phyloP scores from a whole-genome alignment of 1,140 invertebrate species.

The Homarus americanus region DNA sequence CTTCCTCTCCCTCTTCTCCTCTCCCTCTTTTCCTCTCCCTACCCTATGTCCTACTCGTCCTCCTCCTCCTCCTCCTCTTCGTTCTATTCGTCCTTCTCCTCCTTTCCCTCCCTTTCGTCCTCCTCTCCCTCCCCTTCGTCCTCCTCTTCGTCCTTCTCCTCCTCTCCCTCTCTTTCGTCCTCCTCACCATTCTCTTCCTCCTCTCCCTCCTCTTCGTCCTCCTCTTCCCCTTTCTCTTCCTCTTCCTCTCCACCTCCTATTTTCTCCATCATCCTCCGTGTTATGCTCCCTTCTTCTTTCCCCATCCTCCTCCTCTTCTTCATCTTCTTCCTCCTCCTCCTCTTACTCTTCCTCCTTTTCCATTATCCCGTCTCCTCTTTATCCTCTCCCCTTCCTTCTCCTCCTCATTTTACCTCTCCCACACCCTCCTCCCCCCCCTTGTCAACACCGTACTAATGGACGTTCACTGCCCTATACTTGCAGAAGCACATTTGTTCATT shows the following conservation, averaged over 20 bases:
- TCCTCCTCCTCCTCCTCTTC: not conserved
- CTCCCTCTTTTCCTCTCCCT: not conserved
- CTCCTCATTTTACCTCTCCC: not conserved
- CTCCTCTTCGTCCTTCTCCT: not conserved
- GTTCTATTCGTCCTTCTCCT: not conserved
- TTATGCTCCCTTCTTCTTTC: too few relatives aligned
- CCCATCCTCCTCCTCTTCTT: too few relatives aligned
- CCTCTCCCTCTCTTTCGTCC: not conserved
- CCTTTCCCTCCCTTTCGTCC: not conserved
- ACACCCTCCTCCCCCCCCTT: too few relatives aligned
- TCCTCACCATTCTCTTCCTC: not conserved
- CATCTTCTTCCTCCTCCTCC: not conserved
- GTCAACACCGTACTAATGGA: too few relatives aligned
- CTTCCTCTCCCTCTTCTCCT: not conserved
- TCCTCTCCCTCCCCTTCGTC: not conserved
- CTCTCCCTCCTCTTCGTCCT: not conserved
- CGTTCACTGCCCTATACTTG: too few relatives aligned
- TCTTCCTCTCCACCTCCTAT: too few relatives aligned
- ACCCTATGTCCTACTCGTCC: not conserved
- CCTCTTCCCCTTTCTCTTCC: not conserved
- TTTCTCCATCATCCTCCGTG: constrained; percentile 8
- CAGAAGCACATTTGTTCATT: too few relatives aligned
- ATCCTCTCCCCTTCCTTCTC: not conserved
- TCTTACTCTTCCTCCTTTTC: not conserved
- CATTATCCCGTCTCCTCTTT: too few relatives aligned